A percentile compares a stretch with the other conserved stretches of the same genome.
Conservation (phyloP, 2,113 vertebrate species). For the Tragelaphus strepsiceros region DNA sequence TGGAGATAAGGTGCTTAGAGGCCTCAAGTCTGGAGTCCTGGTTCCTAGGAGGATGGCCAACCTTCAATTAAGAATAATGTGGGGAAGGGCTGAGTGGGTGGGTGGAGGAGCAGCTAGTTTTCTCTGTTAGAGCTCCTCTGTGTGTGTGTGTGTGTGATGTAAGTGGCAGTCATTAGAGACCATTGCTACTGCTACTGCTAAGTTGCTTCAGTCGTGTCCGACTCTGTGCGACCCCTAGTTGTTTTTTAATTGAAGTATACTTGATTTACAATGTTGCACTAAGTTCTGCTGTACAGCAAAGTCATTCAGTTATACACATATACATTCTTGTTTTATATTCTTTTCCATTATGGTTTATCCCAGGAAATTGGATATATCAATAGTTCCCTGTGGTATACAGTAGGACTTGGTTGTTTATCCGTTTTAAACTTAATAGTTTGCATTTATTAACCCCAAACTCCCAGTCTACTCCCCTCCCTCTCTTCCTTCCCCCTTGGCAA, state of each 20-base stretch:
- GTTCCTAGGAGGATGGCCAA: not conserved
- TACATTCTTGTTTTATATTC: not conserved
- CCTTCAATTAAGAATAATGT: not conserved
- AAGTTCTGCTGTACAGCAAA: not conserved
- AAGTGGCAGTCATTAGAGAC: not conserved
- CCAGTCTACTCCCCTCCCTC: not conserved
- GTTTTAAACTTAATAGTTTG: not conserved
- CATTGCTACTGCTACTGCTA: not conserved
- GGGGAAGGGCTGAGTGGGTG: not conserved
- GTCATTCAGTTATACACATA: not conserved
- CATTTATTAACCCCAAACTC: not conserved
- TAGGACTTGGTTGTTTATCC: not conserved
- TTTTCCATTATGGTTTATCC: not conserved
- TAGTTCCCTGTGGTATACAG: not conserved
- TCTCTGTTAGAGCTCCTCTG: not conserved
- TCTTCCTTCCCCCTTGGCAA: not conserved
- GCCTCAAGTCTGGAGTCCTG: not conserved
- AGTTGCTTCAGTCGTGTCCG: no score
- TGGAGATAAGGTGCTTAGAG: not conserved
- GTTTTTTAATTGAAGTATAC: not conserved
- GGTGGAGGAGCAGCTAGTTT: not conserved
- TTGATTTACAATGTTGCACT: not conserved
- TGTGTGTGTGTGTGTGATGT: not conserved
- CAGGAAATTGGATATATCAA: not conserved
- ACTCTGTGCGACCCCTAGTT: not conserved